Base-by-base conservation (phyloP, 2,888 invertebrate genomes). In the Agonum fuliginosum region DNA sequence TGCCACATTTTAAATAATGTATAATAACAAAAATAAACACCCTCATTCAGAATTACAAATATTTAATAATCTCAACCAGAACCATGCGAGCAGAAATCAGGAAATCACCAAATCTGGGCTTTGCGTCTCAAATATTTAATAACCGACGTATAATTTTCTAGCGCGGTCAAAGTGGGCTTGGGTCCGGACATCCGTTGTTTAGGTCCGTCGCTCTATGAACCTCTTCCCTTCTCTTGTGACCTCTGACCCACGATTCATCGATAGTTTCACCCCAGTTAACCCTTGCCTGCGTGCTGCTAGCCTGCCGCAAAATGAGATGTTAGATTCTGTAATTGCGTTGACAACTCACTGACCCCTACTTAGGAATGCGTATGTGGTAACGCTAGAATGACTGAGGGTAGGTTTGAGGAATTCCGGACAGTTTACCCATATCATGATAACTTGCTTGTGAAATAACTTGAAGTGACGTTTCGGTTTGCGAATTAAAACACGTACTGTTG, bases 121-220 rank as follows among this genome's bases (percentile, higher is more conserved):
- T n/a, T 12, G 8, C 37, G 1, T 37, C 37, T 37, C 37, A 37
- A 37, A n/a, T 46, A 46, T 46, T 46, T 46, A 14, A 46, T 46
- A 46, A 46, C 46, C 17, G 8, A 8, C 17, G 46, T 1, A 46
- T 46, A 46, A 46, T 46, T 46, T 17, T 37, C 37, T 3, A 1
- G 8, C 37, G 37, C n/a, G 37, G 37, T 37, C 37, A 37, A 3
- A 37, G n/a, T n/a, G 12, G 37, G 37, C 46, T 12, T 1, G 46
- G 46, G 17, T 46, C 17, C 46, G 46, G 46, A 46, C 17, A 12
- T 46, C 46, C 46, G 46, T 46, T 46, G 46, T 46, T 46, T 46
- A 17, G 46, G 17, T 1, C 1, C 6, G 6, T 46, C 14, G 46
- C 37, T 12, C 12, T 34, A 1, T 2, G 6, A 34, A 34, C 34